A percentile compares a stretch with the other conserved stretches of the same genome.
These are phyloP conservation scores for Todus mexicanus DNA, from an alignment of 2,797 vertebrate species.

Conservation along the genomic window DNA sequence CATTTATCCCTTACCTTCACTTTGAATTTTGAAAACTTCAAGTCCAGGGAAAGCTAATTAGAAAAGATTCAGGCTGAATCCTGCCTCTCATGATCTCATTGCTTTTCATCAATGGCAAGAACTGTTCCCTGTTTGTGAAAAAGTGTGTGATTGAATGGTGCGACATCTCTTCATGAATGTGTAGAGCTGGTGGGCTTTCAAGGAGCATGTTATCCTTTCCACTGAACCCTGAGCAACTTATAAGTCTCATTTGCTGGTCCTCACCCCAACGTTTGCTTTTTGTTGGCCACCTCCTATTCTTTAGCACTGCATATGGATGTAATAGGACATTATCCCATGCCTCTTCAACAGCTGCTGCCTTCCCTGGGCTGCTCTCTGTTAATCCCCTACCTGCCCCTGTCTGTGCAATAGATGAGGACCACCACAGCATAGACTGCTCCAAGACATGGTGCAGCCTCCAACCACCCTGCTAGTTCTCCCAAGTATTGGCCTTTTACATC, in stretches of 20 bases:
- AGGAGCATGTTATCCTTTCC: background rate
- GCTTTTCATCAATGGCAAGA: background rate
- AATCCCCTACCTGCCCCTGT: no score
- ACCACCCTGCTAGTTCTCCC: background rate
- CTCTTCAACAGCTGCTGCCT: background rate
- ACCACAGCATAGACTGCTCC: rapidly evolving
- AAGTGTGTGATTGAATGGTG: background rate
- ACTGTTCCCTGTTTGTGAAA: background rate
- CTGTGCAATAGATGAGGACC: background rate
- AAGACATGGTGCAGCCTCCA: background rate
- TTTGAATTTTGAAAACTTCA: background rate
- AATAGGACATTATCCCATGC: background rate
- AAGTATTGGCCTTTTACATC: background rate
- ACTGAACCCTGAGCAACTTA: background rate
- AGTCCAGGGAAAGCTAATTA: background rate
- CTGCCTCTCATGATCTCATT: background rate
- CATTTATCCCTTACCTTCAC: background rate
- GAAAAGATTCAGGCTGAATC: background rate
- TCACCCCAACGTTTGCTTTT: background rate
- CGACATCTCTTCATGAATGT: background rate
- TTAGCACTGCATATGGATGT: background rate
- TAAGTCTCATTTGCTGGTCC: background rate
- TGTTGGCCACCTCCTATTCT: background rate
- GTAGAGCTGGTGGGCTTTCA: background rate
- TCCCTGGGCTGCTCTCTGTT: background rate